Evolutionary conservation across 2,888 invertebrate species (phyloP), one percentile per base, ranked within the genome.

Genomic region (Atethmia centrago): DNA sequence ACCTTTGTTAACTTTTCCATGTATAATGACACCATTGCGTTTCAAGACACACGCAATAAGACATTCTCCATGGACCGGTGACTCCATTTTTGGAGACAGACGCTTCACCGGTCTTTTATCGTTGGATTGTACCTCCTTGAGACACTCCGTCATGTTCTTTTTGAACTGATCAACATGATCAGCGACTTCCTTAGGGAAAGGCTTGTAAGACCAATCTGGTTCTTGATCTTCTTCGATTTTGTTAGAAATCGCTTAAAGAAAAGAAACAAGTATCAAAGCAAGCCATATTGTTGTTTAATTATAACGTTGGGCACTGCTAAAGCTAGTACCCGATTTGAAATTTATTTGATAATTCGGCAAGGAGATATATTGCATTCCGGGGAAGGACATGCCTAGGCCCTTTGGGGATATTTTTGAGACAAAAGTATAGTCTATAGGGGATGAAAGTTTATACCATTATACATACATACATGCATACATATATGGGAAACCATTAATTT

Each of bases 131-230:
- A 95, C 95, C 80, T 95, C 95, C 62, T 93, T 94, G 2, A 96
- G 88, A 73, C 96, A 96, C 77, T 95, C 95, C 0, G 92, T 88
- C 95, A 96, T 95, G 78, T 96, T 96, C 42, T 82, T 89, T 78
- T 95, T 96, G 82, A 96, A 96, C 55, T 93, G 90, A 0, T 87
- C 83, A 0, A 94, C 95, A 82, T 95, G 92, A 0, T 77, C 69
- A 3, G 88, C 86, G 4, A 95, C 90, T 77, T 93, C 95, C 61
- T 88, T 85, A 0, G 95, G 95, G 19, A 95, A 91, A 0, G 90
- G 68, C 66, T 87, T 92, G 85, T 95, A 97, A 97, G 97, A 93
- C 99, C 95, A 94, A 74, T 95, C 94, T 0, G 95, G 94, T 2
- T 90, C 91, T 4, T 68, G 82, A 12, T 89, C 88, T 47, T 91